These are phyloP conservation scores for Dolichoris vasculosae DNA, from an alignment of 1,140 invertebrate genomes.

Conservation along the genomic window DNA sequence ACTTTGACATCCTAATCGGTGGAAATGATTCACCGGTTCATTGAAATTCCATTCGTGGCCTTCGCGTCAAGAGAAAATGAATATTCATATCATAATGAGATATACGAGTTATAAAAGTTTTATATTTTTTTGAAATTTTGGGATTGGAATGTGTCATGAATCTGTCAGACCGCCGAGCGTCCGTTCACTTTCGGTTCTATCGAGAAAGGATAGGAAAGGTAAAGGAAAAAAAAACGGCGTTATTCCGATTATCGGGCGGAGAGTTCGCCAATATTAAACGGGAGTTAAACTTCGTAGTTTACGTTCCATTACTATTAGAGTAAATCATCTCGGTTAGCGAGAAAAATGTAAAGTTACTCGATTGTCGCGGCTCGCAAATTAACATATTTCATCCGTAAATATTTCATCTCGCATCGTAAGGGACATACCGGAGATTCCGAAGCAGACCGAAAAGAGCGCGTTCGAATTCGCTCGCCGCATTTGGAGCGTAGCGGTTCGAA, in stretches of 20 bases:
- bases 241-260: background rate
- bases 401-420: background rate
- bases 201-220: background rate
- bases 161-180: background rate
- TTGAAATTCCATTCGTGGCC: background rate
- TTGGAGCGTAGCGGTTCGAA: background rate
- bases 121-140: constrained; percentile 17
- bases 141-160: constrained; percentile 32
- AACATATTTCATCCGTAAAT: constrained; percentile 5
- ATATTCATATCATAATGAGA: constrained; percentile 29
- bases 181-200: background rate
- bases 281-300: constrained; percentile 34
- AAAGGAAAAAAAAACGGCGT: background rate
- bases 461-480: too few relatives aligned
- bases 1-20: constrained; percentile 15
- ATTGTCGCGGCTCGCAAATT: background rate
- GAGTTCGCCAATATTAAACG: constrained; percentile 15
- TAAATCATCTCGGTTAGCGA: constrained; percentile 19
- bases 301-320: constrained; percentile 34
- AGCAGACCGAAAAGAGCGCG: background rate
- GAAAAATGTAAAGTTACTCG: background rate
- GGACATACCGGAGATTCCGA: constrained; percentile 10
- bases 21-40: constrained; percentile 25
- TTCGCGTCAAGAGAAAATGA: background rate
- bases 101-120: constrained; percentile 28